Base-by-base conservation (phyloP, 2,113 vertebrate genomes). In the Myiopsitta monachus region DNA sequence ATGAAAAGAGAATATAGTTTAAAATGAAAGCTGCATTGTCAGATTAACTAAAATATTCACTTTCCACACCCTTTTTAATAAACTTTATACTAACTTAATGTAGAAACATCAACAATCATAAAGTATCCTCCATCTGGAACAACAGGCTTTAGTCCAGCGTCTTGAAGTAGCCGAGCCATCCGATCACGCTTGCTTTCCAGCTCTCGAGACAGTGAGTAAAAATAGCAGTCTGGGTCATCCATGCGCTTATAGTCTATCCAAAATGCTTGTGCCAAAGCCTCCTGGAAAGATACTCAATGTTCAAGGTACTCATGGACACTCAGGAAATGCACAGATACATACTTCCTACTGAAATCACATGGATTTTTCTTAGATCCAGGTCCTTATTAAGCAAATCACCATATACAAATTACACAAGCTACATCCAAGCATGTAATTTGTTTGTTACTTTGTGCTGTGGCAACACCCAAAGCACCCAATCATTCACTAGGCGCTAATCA, bases 111-210 rank as follows among this genome's bases (percentile, higher is more conserved):
- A 38, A 98, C 99, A 6, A 99, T 96, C 97, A 99, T 99, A 87
- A 99, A 99, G 98, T 99, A 99, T 68, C 99, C 99, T 87, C 99
- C 99, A 57, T 99, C 99, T 30, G 99, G 99, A 85, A 99, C 33
- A 59, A 99, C 36, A 13, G 99, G 99, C 77, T 97, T 98, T 95
- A 99, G 98, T 41, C 99, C 99, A 15, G 96, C 98, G 44, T 97
- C 98, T 69, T 79, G 97, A 70, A 99, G 95, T 9, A 99, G 98
- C 76, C 62, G 79, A 13, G 98, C 98, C 98, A 99, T 96, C 13
- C 98, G 98, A 94, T 99, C 98, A 39, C 99, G 98, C 93, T 99
- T 99, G 33, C 54, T 96, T 96, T 99, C 97, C 59, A 99, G 98
- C 84, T 99, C 99, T 64, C 93, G 97, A 44, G 99, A 96, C 87